Conservation (phyloP, 2,888 invertebrate species). For the Cephus sareptanus region DNA sequence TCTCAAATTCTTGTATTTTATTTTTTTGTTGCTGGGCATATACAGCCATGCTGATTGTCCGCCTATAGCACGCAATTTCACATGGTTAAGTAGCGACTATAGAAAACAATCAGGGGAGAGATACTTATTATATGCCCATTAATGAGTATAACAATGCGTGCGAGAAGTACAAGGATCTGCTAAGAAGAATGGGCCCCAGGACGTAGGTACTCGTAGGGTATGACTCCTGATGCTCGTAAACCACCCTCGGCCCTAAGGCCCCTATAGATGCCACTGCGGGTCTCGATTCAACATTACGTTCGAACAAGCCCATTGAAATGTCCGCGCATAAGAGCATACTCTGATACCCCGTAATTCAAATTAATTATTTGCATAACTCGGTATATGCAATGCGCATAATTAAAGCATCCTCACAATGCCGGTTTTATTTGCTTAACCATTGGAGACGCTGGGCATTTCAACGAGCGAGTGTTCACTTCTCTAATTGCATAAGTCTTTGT, state of each 20-base stretch:
- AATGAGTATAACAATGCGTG: slow-evolving; percentile 47
- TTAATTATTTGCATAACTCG: slow-evolving; percentile 19
- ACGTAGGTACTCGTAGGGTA: slow-evolving; percentile 7
- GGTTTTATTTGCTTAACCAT: not conserved
- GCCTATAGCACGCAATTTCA: not conserved
- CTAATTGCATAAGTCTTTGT: not conserved
- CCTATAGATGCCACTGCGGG: slow-evolving; percentile 23
- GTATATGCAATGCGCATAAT: not conserved
- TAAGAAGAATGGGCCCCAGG: slow-evolving; percentile 32
- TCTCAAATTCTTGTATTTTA: not conserved
- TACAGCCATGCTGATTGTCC: not conserved
- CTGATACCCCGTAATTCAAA: slow-evolving; percentile 36
- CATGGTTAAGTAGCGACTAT: not conserved
- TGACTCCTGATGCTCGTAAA: slow-evolving; percentile 43
- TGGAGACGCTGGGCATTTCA: not conserved
- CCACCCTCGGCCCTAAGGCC: slow-evolving; percentile 30
- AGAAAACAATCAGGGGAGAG: slow-evolving; percentile 36
- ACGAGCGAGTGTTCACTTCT: not conserved
- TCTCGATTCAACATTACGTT: slow-evolving; percentile 25
- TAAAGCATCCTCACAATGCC: not conserved
- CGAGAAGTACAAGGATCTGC: slow-evolving; percentile 38
- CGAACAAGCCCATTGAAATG: slow-evolving; percentile 47
- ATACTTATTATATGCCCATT: slow-evolving; percentile 43
- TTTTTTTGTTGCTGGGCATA: not conserved
- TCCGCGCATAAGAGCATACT: slow-evolving; percentile 45